Conservation (phyloP, 2,888 invertebrate genomes). For the Thumatha senex region DNA sequence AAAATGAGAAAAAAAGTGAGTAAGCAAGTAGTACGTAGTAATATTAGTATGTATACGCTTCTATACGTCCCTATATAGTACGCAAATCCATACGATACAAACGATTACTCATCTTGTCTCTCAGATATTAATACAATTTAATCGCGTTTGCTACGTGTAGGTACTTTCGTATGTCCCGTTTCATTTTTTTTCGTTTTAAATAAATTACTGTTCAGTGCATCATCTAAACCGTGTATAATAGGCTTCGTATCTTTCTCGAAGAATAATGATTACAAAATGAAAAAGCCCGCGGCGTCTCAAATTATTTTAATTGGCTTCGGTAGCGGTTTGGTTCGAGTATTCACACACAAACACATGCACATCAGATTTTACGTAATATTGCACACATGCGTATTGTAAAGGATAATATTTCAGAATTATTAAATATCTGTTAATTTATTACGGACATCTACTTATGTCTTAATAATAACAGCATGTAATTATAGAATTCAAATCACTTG, state of each 20-base stretch:
- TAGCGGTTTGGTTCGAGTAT: constrained; percentile 68
- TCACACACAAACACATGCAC: constrained; percentile 52
- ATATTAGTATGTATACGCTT: background rate
- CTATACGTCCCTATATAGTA: background rate
- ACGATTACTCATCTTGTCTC: constrained; percentile 12
- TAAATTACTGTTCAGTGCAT: constrained; percentile 71
- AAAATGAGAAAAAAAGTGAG: no score
- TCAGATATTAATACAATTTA: constrained; percentile 26
- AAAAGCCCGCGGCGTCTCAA: constrained; percentile 79
- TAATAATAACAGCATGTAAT: constrained; percentile 38
- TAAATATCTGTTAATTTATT: constrained; percentile 47
- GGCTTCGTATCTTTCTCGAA: constrained; percentile 73
- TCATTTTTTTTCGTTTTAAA: constrained; percentile 44
- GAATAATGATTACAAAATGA: constrained; percentile 81
- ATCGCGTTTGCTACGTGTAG: constrained; percentile 33
- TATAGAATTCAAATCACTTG: constrained; percentile 30
- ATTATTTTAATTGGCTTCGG: constrained; percentile 84
- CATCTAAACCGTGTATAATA: constrained; percentile 78
- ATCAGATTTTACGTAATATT: constrained; percentile 40
- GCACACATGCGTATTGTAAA: constrained; percentile 22
- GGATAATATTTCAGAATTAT: constrained; percentile 43
- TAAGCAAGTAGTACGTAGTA: no score
- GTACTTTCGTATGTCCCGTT: constrained; percentile 19
- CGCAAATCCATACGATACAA: background rate
- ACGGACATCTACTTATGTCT: constrained; percentile 37